These are phyloP conservation scores for Frieseomelitta varia DNA, from an alignment of 1,140 invertebrate genomes.

Conservation along the genomic window DNA sequence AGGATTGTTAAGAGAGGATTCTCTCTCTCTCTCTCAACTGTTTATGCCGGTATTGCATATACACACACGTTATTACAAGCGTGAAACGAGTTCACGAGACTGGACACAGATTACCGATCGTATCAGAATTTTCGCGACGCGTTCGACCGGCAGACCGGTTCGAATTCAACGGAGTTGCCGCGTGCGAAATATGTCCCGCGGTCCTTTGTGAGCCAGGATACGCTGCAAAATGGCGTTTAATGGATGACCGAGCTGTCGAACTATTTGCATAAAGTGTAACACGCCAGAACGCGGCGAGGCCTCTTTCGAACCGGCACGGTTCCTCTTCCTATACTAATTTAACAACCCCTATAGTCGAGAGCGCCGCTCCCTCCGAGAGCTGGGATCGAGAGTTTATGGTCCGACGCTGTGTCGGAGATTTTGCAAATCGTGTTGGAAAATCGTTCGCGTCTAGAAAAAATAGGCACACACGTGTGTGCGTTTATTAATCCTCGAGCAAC, in stretches of 20 bases:
- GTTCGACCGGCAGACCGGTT: neutral
- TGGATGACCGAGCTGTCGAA: conserved; percentile 46
- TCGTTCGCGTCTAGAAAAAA: too few species aligned
- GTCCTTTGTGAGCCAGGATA: conserved; percentile 36
- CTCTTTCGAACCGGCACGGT: neutral
- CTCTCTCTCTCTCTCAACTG: neutral
- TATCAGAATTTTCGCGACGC: conserved; percentile 41
- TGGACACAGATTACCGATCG: conserved; percentile 14
- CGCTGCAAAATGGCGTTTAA: conserved; percentile 65
- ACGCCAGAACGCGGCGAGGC: neutral
- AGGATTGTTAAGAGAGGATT: too few species aligned
- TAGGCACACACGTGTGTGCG: too few species aligned
- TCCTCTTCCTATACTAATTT: conserved; percentile 29
- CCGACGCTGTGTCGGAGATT: too few species aligned
- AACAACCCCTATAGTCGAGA: neutral
- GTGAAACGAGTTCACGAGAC: conserved; percentile 14
- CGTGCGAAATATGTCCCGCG: conserved; percentile 19
- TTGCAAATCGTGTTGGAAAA: too few species aligned
- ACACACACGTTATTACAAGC: conserved; percentile 39
- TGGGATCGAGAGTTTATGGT: too few species aligned
- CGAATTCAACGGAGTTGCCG: neutral
- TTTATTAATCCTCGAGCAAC: too few species aligned
- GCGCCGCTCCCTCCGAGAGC: too few species aligned
- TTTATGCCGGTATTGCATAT: conserved; percentile 5
- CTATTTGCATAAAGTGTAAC: conserved; percentile 60